Percentiles rank a stretch among this genome's conserved stretches.
phyloP scores from a whole-genome alignment of 2,888 invertebrate species.

The Tenthredo notha region DNA sequence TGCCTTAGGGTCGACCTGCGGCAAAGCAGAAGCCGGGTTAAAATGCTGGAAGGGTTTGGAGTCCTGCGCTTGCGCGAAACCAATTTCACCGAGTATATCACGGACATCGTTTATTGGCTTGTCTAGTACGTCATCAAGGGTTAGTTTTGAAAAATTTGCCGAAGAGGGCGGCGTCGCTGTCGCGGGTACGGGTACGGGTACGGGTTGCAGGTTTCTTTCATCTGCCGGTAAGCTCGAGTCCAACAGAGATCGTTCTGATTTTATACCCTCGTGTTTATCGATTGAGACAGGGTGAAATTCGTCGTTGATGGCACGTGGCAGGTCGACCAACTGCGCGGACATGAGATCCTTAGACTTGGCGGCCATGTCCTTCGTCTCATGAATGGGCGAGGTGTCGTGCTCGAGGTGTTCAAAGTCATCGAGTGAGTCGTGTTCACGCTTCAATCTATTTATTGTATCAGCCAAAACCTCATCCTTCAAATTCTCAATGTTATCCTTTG shows the following conservation, averaged over 20 bases:
- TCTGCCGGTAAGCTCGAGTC: conserved; percentile 64
- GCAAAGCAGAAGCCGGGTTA: conserved; percentile 28
- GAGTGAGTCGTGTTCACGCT: conserved; percentile 85
- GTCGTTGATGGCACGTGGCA: conserved; percentile 73
- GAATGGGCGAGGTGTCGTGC: conserved; percentile 80
- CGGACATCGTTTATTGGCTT: conserved; percentile 38
- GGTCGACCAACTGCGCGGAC: conserved; percentile 61
- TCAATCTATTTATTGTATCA: conserved; percentile 65
- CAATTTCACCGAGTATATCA: conserved; percentile 41
- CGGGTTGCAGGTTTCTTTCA: conserved; percentile 62
- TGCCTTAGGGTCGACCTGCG: conserved; percentile 65
- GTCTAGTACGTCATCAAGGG: conserved; percentile 34
- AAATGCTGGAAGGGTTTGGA: conserved; percentile 58
- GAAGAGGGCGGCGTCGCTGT: conserved; percentile 74
- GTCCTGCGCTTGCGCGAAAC: conserved; percentile 57
- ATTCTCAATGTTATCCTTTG: conserved; percentile 4
- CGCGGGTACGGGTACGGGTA: conserved; percentile 70
- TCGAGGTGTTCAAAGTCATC: conserved; percentile 89
- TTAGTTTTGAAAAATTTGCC: conserved; percentile 62
- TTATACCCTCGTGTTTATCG: conserved; percentile 39
- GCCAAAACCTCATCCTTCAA: not conserved
- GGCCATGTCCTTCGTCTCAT: conserved; percentile 64
- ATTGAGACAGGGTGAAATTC: conserved; percentile 60
- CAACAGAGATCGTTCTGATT: conserved; percentile 60
- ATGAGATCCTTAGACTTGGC: conserved; percentile 48